Percentiles rank a stretch among this genome's conserved stretches.
Conservation (phyloP, 2,888 invertebrate species). For the Macrophya annulata region DNA sequence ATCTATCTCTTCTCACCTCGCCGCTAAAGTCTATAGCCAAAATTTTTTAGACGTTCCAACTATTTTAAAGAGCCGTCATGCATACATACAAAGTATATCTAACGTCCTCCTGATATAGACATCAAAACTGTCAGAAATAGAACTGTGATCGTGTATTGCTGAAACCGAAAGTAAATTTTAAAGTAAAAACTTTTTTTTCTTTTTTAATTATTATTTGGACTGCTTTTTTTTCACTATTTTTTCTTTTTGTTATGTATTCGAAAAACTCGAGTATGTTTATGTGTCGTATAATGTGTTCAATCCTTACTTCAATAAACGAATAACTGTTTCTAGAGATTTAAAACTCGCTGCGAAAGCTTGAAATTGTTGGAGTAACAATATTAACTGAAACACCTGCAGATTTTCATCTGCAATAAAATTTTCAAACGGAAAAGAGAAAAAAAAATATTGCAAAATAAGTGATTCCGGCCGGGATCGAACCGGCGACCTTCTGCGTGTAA, state of each 20-base stretch:
- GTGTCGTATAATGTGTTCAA: background rate
- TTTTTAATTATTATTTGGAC: too few relatives aligned
- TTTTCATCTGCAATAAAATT: background rate
- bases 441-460: constrained; percentile 70
- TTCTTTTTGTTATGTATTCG: too few relatives aligned
- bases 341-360: background rate
- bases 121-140: background rate
- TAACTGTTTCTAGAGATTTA: background rate
- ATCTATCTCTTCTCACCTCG: background rate
- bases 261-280: background rate
- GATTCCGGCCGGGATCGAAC: constrained; percentile 82
- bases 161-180: background rate
- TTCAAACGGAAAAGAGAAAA: constrained; percentile 11
- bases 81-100: too few relatives aligned
- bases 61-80: background rate
- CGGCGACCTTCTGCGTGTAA: constrained; percentile 82
- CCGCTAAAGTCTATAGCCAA: background rate
- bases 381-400: background rate
- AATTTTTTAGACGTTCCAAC: background rate
- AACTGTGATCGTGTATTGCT: background rate
- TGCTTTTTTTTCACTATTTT: background rate
- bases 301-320: background rate
- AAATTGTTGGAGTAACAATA: background rate
- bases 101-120: background rate
- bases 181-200: background rate